Conservation (phyloP, 2,797 vertebrate genomes). For the Pseudomugil tenellus region DNA sequence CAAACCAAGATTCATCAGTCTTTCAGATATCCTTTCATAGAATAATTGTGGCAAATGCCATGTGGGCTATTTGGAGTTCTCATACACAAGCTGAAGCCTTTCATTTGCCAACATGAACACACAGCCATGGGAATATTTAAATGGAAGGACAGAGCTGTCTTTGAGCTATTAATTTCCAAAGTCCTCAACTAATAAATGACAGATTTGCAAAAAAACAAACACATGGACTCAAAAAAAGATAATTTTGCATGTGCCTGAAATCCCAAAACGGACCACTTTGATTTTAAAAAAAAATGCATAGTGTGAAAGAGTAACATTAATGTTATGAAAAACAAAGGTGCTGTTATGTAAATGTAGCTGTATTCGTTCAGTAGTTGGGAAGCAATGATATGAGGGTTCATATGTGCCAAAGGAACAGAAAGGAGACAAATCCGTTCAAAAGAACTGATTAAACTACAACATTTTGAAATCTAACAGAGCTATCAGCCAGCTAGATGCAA, state of each 20-base stretch:
- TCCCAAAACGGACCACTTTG: background rate
- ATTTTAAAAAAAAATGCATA: background rate
- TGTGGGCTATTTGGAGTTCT: conserved; percentile 39
- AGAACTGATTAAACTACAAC: background rate
- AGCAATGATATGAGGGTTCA: background rate
- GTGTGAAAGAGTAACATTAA: background rate
- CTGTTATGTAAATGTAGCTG: background rate
- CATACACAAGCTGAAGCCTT: conserved; percentile 19
- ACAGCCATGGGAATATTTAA: conserved; percentile 30
- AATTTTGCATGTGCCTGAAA: conserved; percentile 5
- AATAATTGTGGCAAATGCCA: conserved; percentile 39
- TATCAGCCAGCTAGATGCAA: conserved; percentile 55
- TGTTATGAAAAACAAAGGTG: background rate
- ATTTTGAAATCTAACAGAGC: conserved; percentile 38
- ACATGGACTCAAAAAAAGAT: conserved; percentile 1
- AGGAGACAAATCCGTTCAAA: background rate
- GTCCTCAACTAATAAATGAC: conserved; percentile 27
- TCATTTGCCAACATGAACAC: conserved; percentile 4
- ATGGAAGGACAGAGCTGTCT: conserved; percentile 12
- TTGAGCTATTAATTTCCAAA: conserved; percentile 12
- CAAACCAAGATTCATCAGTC: conserved; percentile 27
- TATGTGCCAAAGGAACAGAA: background rate
- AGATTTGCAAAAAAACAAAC: background rate
- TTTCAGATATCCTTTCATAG: conserved; percentile 32
- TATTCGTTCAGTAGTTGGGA: background rate